Evolutionary conservation across 2,888 invertebrate species (phyloP).

Genomic region (Adelphocoris suturalis): DNA sequence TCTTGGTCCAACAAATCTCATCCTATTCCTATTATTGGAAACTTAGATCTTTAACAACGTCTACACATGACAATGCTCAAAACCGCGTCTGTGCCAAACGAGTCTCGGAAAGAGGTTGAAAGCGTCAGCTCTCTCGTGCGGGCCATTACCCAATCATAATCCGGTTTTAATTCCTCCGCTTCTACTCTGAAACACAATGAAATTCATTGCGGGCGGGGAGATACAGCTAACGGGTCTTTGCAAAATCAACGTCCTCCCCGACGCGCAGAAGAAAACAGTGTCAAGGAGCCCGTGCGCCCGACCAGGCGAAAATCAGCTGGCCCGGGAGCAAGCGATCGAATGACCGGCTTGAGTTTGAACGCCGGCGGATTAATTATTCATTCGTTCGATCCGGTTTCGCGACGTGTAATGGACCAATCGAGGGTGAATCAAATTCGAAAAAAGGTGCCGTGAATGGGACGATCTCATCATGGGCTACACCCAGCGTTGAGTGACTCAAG

Average conservation of each 20-base stretch:
- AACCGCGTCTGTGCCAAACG: neutral
- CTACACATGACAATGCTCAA: neutral
- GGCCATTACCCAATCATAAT: constrained; percentile 54
- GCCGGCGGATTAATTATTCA: neutral
- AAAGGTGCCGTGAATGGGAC: no score
- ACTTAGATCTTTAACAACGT: no score
- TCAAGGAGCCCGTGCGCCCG: neutral
- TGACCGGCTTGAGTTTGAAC: neutral
- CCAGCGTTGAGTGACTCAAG: no score
- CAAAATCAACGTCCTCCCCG: constrained; percentile 38
- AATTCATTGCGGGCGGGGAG: constrained; percentile 51
- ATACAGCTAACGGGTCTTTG: constrained; percentile 11
- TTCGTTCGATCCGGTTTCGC: neutral
- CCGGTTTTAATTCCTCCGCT: constrained; percentile 60
- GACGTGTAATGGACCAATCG: neutral
- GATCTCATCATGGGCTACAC: no score
- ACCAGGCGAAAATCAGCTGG: neutral
- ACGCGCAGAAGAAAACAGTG: constrained; percentile 8
- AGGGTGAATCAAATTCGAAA: neutral
- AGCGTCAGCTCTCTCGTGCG: neutral
- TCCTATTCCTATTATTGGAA: no score
- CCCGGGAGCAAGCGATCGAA: neutral
- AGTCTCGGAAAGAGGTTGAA: neutral
- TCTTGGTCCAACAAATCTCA: no score
- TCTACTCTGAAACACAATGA: constrained; percentile 57